A percentile compares a stretch with the other conserved stretches of the same genome.
Evolutionary conservation across 2,888 invertebrate species (phyloP).

Genomic region (Calameuta pallipes): DNA sequence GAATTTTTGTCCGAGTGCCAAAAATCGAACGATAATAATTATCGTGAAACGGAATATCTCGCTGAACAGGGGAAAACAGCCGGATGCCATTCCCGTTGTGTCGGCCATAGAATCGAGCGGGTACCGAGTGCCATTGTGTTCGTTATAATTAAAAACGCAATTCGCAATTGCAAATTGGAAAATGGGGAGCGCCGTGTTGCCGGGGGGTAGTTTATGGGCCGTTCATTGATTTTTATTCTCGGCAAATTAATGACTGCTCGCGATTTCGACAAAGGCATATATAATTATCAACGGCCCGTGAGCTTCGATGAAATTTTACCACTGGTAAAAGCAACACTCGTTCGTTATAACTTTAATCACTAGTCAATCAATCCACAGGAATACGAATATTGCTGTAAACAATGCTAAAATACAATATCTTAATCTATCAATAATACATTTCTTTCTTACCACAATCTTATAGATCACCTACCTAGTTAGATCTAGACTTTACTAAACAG

Average conservation of each 20-base stretch:
- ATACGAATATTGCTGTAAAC: neutral
- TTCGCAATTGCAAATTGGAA: conserved; percentile 67
- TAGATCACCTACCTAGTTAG: neutral
- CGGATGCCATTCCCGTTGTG: conserved; percentile 7
- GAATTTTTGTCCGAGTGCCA: conserved; percentile 15
- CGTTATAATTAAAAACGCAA: conserved; percentile 67
- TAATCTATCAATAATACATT: neutral
- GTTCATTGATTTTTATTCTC: conserved; percentile 66
- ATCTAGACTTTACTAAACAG: neutral
- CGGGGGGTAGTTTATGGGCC: conserved; percentile 62
- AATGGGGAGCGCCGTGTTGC: conserved; percentile 54
- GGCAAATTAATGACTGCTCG: conserved; percentile 63
- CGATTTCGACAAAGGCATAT: conserved; percentile 58
- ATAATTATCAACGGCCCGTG: conserved; percentile 44
- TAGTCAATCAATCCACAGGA: neutral
- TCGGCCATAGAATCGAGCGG: conserved; percentile 18
- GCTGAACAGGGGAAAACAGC: conserved; percentile 27
- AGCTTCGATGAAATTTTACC: neutral
- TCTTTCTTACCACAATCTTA: neutral
- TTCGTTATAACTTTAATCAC: neutral
- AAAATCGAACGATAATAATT: conserved; percentile 63
- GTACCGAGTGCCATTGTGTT: conserved; percentile 61
- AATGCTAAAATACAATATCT: neutral
- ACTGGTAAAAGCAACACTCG: neutral
- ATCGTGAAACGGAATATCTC: conserved; percentile 63